Conservation (phyloP, 30 jellyfish, hydroid and myxozoan genomes). For the Mastigias papua region DNA sequence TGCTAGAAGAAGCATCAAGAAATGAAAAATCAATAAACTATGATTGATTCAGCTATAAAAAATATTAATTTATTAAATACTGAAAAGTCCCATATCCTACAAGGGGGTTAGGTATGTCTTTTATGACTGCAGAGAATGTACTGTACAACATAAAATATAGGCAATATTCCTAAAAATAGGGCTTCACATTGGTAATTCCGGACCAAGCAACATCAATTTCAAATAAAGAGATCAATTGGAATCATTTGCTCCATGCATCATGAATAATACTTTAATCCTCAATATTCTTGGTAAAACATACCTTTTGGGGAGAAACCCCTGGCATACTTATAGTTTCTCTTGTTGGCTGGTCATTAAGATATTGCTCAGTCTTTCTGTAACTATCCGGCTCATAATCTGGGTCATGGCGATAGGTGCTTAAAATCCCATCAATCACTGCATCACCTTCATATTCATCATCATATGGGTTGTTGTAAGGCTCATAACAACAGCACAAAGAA, state of each 20-base stretch:
- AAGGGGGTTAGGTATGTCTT: no score
- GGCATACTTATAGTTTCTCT: constrained; percentile 82
- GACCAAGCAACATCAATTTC: not conserved
- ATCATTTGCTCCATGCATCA: not conserved
- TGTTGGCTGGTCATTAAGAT: not conserved
- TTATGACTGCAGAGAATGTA: no score
- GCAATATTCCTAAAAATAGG: not conserved
- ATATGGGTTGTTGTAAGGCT: not conserved
- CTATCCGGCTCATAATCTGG: not conserved
- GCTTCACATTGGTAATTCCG: not conserved
- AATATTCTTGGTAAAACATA: no score
- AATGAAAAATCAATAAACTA: not conserved
- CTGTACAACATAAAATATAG: no score
- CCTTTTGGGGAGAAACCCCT: constrained; percentile 91
- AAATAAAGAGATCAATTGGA: not conserved
- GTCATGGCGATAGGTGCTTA: constrained; percentile 17
- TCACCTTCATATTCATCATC: not conserved
- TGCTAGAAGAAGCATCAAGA: constrained; percentile 49
- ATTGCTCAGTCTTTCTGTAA: constrained; percentile 31
- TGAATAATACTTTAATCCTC: not conserved
- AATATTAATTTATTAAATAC: no score
- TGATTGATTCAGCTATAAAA: not conserved
- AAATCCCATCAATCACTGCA: constrained; percentile 4
- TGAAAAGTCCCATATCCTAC: no score
- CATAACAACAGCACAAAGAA: not conserved